Conservation (phyloP, 2,113 vertebrate genomes). For the Cyphotilapia sp. region DNA sequence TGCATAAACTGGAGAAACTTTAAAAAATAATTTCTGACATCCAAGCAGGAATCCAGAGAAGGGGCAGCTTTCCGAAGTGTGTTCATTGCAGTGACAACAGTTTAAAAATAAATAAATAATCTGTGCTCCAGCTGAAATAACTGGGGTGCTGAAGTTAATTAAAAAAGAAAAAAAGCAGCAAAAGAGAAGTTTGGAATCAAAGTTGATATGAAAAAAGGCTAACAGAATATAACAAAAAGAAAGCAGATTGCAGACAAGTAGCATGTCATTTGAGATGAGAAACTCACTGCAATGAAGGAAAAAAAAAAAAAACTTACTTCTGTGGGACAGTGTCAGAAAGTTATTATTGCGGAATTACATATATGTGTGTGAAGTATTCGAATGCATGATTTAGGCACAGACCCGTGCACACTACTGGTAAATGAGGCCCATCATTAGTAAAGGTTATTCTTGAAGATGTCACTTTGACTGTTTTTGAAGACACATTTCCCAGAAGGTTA, state of each 20-base stretch:
- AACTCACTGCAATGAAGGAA: background rate
- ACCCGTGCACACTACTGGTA: background rate
- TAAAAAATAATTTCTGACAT: background rate
- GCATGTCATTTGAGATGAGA: background rate
- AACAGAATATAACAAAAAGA: background rate
- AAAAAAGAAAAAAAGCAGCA: background rate
- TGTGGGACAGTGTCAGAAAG: background rate
- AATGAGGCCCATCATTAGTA: background rate
- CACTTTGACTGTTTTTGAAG: background rate
- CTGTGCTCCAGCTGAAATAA: background rate
- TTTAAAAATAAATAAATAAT: background rate
- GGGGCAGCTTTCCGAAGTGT: background rate
- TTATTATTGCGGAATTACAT: background rate
- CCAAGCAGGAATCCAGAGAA: background rate
- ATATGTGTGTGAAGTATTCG: background rate
- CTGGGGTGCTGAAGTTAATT: background rate
- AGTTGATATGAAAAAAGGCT: background rate
- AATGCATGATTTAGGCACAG: background rate
- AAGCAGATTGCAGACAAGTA: background rate
- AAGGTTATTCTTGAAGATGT: background rate
- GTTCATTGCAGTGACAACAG: background rate
- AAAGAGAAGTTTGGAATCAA: background rate
- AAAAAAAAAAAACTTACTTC: accelerated
- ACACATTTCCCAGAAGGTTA: background rate
- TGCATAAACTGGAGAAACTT: background rate